phyloP scores from a whole-genome alignment of 2,888 invertebrate genomes.

The Buathra laborator region DNA sequence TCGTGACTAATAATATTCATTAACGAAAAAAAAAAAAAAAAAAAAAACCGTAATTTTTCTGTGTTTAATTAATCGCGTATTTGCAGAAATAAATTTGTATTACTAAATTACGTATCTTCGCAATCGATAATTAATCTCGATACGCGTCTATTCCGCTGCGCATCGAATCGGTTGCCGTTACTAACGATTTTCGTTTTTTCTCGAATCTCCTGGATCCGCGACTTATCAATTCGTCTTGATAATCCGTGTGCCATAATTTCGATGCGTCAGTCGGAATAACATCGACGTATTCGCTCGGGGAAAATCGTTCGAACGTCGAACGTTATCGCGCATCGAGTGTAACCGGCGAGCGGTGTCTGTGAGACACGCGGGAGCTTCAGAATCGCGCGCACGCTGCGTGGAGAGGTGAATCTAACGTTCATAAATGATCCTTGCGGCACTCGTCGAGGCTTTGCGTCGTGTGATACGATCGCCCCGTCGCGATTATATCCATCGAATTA shows the following conservation, averaged over 20 bases:
- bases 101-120: too few species aligned
- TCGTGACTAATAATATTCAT: too few species aligned
- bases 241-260: background rate
- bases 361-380: slow-evolving; percentile 32
- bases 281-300: slow-evolving; percentile 18
- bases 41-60: background rate
- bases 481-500: slow-evolving; percentile 33
- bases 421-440: background rate
- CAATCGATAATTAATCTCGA: too few species aligned
- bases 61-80: too few species aligned
- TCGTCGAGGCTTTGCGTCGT: background rate
- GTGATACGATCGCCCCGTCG: slow-evolving; percentile 16
- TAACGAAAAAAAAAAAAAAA: too few species aligned
- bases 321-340: slow-evolving; percentile 1
- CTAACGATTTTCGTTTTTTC: background rate
- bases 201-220: background rate
- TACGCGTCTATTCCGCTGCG: too few species aligned
- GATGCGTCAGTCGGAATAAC: background rate
- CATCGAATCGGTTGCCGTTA: background rate
- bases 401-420: slow-evolving; percentile 35
- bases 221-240: too few species aligned
- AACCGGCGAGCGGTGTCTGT: slow-evolving; percentile 34
- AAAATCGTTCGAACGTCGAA: slow-evolving; percentile 36
- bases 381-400: slow-evolving; percentile 13
- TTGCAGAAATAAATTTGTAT: too few species aligned